Evolutionary conservation across 2,797 vertebrate species (phyloP), one percentile per base, ranked within the genome.

Genomic region (Sandelia bainsii): DNA sequence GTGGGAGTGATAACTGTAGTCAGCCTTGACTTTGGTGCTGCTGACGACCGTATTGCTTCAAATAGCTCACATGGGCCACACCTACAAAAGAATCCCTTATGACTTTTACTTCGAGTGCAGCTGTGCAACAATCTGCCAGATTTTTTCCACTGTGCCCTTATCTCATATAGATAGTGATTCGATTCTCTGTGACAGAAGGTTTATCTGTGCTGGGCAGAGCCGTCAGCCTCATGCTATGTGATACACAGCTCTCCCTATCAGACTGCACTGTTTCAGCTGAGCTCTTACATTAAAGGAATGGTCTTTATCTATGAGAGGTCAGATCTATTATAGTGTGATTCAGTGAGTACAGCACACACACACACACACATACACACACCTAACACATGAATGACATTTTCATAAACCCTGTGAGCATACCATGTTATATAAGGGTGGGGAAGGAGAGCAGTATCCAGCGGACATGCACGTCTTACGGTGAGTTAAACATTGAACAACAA

Each of bases 71-170:
- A 61, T 6, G 46, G 51, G 58, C 62, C 62, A 50, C 63, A 66
- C 48, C 68, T 72, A 72, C 19, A 8, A 44, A 56, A 70, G 17
- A 83, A 84, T 78, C 83, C 74, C 65, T 71, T 69, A 60, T 61
- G 65, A 75, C 65, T 68, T 50, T 23, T 42, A 27, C 75, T 81
- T 37, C n/a, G 75, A 68, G 64, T 17, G 17, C 87, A 89, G 84
- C 89, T 84, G 85, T 68, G 69, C 45, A 19, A 60, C 81, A 81
- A 82, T 82, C 80, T 63, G 75, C 6, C 80, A 82, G 83, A 89
- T 91, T 87, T 80, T 82, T 89, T 85, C 79, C 81, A 60, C 63
- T 63, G 63, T 51, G 12, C 37, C 67, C 61, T 88, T 89, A 90
- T 89, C 86, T 91, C 63, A 50, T 39, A 10, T 17, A 77, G 83